These are phyloP conservation scores for Cephalopterus ornatus DNA, from an alignment of 2,113 vertebrate species.

Conservation along the genomic window DNA sequence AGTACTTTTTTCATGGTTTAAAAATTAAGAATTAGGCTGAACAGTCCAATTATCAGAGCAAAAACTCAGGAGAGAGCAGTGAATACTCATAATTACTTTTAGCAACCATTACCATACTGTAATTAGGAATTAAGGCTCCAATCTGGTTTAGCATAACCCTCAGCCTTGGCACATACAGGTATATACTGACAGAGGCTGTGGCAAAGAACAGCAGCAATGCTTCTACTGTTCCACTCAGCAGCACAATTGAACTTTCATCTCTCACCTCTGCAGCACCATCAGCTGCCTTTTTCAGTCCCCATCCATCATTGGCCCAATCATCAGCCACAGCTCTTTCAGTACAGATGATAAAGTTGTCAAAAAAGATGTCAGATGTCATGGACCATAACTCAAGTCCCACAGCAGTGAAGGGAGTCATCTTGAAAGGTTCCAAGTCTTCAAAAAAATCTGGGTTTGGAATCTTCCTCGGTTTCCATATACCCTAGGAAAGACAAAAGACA, in stretches of 20 bases:
- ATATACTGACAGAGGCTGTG: not conserved
- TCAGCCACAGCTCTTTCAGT: constrained; percentile 86
- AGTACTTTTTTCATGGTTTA: not conserved
- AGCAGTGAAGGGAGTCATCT: constrained; percentile 89
- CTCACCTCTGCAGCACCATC: constrained; percentile 93
- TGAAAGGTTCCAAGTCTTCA: constrained; percentile 94
- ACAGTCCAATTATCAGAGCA: not conserved
- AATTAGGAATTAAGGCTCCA: not conserved
- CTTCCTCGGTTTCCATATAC: constrained; percentile 96
- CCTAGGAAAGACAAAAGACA: constrained; percentile 70
- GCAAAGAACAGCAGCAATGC: not conserved
- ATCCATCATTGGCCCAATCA: constrained; percentile 90
- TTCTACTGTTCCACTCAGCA: not conserved
- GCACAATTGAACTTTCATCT: not conserved
- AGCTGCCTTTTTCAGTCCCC: constrained; percentile 95
- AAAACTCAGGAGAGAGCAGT: not conserved
- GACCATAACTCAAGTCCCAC: constrained; percentile 97
- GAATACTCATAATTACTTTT: not conserved
- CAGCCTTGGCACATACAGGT: not conserved
- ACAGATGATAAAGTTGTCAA: constrained; percentile 96
- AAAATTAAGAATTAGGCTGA: not conserved
- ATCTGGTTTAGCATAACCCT: not conserved
- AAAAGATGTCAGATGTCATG: constrained; percentile 98
- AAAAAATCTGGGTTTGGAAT: constrained; percentile 94
- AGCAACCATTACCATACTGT: not conserved